Evolutionary conservation across 2,113 vertebrate species (phyloP), one percentile per base, ranked within the genome.

Genomic region (Choloepus hoffmanni): DNA sequence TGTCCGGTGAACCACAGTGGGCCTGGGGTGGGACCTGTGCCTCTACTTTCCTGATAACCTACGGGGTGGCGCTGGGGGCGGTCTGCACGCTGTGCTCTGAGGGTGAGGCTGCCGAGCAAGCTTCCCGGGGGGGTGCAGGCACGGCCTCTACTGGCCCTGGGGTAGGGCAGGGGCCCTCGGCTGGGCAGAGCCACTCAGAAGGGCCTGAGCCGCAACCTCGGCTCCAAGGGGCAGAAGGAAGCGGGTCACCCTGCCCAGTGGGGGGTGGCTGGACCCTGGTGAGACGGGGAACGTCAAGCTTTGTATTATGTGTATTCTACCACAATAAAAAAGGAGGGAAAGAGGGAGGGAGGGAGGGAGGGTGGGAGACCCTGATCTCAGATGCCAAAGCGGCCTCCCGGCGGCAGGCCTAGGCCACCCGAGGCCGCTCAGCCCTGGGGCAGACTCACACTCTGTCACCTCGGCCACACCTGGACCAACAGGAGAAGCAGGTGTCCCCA

Each of bases 401-500:
- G 36, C 36, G 36, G 36, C 36, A 36, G 36, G 36, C 36, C 36
- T 36, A 36, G 36, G 43, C 43, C 43, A 45, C 43, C 43, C 43
- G 43, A 45, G 43, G 43, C 43, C 43, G 7, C 43, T 45, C 43
- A 45, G 43, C 43, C 43, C 43, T 45, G 43, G 55, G 19, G 58
- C 58, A 60, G 58, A 4, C 5, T 60, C 58, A 60, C 58, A 19
- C 55, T 55, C 55, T 19, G 55, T 55, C 55, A 55, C 45, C 18
- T 19, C 26, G 0, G 10, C 0, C 36, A 70, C 4, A 14, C 2
- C 18, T 1, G 3, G 18, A 63, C 13, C 28, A 26, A 70, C 3
- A 14, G 48, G 60, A 45, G 7, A 9, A 33, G 19, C 79, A 12
- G 40, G 60, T 26, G 43, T 16, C 30, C 30, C 70, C 0, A 6